phyloP scores from a whole-genome alignment of 2,113 vertebrate genomes.

The Dromaius novaehollandiae region DNA sequence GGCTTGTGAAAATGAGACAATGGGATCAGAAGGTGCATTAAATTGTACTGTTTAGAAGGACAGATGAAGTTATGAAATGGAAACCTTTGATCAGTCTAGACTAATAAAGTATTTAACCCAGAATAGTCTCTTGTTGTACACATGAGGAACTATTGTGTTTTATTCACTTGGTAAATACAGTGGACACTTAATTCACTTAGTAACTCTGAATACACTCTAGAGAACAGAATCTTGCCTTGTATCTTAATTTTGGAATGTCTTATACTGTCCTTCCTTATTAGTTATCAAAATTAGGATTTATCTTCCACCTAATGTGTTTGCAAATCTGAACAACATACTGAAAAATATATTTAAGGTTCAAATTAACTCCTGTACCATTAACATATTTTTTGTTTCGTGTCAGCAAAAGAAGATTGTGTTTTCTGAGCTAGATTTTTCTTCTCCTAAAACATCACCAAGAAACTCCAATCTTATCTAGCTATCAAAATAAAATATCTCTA shows the following conservation, averaged over 20 bases:
- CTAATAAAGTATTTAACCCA: neutral
- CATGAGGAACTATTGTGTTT: neutral
- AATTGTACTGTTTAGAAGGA: neutral
- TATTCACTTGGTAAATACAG: neutral
- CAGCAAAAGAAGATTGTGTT: neutral
- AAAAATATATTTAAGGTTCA: neutral
- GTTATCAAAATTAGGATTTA: neutral
- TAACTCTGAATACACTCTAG: neutral
- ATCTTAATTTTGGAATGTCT: neutral
- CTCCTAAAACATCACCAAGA: neutral
- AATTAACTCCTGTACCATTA: neutral
- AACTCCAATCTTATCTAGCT: neutral
- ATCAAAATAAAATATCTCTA: neutral
- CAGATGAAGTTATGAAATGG: neutral
- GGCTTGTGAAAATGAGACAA: neutral
- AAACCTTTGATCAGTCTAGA: neutral
- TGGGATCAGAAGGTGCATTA: neutral
- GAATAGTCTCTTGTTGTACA: neutral
- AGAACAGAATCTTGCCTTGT: neutral
- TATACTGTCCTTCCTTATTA: neutral
- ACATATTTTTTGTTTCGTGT: neutral
- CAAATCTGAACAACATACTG: neutral
- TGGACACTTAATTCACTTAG: neutral
- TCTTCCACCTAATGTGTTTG: neutral
- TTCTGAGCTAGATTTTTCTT: neutral